Conservation (phyloP, 2,113 vertebrate genomes). For the Holacanthus passer region DNA sequence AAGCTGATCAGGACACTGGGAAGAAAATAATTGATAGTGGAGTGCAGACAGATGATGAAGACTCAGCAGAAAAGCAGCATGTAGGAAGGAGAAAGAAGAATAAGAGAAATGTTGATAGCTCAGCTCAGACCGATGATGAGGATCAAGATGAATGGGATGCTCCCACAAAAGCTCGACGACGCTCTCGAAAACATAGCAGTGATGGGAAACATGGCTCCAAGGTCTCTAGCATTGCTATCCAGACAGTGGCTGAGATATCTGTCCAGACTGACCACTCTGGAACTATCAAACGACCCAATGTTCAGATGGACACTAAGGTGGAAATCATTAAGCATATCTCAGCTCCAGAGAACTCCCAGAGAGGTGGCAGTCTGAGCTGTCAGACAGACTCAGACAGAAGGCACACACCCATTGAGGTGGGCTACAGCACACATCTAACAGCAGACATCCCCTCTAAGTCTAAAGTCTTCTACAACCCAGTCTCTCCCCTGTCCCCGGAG, state of each 20-base stretch:
- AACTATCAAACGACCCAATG: constrained; percentile 89
- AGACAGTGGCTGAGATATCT: constrained; percentile 97
- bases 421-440: constrained; percentile 91
- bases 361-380: constrained; percentile 94
- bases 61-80: constrained; percentile 89
- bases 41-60: constrained; percentile 98
- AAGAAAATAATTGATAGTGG: constrained; percentile 95
- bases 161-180: constrained; percentile 90
- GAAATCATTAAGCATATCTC: constrained; percentile 98
- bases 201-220: constrained; percentile 90
- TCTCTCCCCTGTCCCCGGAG: constrained; percentile 93
- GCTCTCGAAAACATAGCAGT: constrained; percentile 89
- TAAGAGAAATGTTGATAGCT: constrained; percentile 93
- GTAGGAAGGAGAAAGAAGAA: constrained; percentile 88
- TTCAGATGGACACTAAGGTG: constrained; percentile 92
- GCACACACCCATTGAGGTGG: constrained; percentile 90
- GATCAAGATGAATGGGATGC: constrained; percentile 98
- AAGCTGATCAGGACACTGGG: constrained; percentile 86
- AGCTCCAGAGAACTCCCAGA: constrained; percentile 93
- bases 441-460: constrained; percentile 90
- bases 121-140: constrained; percentile 96
- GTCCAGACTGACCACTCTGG: constrained; percentile 98
- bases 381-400: constrained; percentile 96
- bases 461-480: constrained; percentile 93
- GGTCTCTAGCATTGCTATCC: constrained; percentile 95